Evolutionary conservation across 1,140 invertebrate species (phyloP).

Genomic region (Batillaria attramentaria): DNA sequence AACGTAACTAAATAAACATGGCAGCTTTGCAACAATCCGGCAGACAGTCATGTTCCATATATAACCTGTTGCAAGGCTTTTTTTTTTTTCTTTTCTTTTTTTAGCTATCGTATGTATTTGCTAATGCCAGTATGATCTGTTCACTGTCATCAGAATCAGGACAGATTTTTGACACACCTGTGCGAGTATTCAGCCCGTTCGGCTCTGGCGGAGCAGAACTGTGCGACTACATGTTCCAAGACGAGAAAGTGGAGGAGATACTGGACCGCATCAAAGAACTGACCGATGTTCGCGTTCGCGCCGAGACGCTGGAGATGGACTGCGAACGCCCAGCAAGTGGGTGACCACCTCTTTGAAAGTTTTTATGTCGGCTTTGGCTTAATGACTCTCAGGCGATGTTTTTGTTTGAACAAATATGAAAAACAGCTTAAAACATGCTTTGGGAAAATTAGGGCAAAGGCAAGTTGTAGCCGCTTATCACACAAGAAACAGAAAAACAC

Average conservation of each 20-base stretch:
- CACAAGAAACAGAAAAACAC: no score
- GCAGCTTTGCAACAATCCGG: neutral
- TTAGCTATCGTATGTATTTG: no score
- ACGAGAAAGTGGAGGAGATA: constrained; percentile 83
- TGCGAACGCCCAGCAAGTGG: constrained; percentile 54
- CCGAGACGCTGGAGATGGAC: constrained; percentile 70
- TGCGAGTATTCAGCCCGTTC: constrained; percentile 81
- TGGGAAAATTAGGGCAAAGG: no score
- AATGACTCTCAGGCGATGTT: neutral
- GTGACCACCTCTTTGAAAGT: neutral
- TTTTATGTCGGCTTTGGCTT: neutral
- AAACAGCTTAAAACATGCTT: neutral
- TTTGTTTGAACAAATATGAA: neutral
- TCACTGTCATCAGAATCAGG: constrained; percentile 75
- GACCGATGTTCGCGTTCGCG: constrained; percentile 78
- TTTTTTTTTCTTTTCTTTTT: no score
- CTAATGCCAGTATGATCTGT: constrained; percentile 34
- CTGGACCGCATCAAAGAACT: constrained; percentile 82
- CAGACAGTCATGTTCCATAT: neutral
- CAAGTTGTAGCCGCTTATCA: no score
- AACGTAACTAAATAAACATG: neutral
- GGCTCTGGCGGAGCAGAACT: constrained; percentile 79
- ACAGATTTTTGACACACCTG: constrained; percentile 84
- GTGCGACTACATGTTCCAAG: constrained; percentile 88
- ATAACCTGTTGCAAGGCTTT: neutral